These are phyloP conservation scores for Mechanitis messenoides DNA, from an alignment of 2,888 invertebrate species.

Conservation along the genomic window DNA sequence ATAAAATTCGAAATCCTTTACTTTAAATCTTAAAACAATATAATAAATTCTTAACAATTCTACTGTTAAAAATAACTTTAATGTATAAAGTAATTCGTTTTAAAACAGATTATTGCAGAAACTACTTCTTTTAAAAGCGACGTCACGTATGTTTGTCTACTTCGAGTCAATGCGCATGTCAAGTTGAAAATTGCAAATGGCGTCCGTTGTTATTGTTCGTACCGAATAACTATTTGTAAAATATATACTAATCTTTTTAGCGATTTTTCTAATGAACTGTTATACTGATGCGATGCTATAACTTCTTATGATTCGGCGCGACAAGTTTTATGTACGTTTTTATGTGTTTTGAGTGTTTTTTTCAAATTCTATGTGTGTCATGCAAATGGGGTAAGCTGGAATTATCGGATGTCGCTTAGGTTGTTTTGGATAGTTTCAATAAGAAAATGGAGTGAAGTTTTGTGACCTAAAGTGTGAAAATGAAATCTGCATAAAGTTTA, in stretches of 20 bases:
- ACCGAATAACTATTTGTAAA: constrained; percentile 86
- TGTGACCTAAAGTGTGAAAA: constrained; percentile 67
- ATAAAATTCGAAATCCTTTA: neutral
- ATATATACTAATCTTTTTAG: constrained; percentile 81
- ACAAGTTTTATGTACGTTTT: constrained; percentile 72
- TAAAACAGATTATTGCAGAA: constrained; percentile 7
- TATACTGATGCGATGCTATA: constrained; percentile 73
- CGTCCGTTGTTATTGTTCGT: constrained; percentile 99
- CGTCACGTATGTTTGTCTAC: constrained; percentile 65
- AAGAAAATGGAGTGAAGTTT: constrained; percentile 69
- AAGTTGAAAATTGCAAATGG: constrained; percentile 96
- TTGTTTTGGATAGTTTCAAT: constrained; percentile 76
- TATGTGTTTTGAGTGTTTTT: constrained; percentile 74
- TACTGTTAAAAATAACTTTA: neutral
- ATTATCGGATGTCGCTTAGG: constrained; percentile 77
- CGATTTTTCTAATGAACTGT: constrained; percentile 76
- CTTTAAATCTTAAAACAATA: neutral
- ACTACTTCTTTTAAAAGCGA: constrained; percentile 50
- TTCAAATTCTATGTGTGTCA: constrained; percentile 83
- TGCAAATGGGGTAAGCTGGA: constrained; percentile 84
- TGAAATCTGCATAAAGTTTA: constrained; percentile 65
- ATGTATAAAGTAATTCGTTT: neutral
- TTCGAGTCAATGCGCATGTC: constrained; percentile 81
- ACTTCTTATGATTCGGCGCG: constrained; percentile 69
- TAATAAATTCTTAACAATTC: neutral